Evolutionary conservation across 2,888 invertebrate genomes (phyloP), one percentile per base, ranked within the genome.

Genomic region (Trichogramma dendrolimi): DNA sequence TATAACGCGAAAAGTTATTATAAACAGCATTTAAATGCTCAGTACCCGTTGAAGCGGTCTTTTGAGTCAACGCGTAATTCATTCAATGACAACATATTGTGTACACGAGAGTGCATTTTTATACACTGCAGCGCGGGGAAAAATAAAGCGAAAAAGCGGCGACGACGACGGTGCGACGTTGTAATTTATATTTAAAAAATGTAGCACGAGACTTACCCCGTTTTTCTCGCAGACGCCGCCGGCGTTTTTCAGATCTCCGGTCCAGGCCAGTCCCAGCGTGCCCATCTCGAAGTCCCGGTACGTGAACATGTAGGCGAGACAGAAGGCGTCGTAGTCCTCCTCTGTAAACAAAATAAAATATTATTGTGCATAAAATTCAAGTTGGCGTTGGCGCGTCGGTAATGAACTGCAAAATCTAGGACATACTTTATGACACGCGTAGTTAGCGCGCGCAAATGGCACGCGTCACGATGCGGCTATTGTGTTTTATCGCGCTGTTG

Each of bases 171-270:
- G 41, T 10, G 44, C 10, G 46, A 40, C 47, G 55, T n/a, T 10
- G 43, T 49, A 11, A 43, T 14, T 6, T 11, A 51, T 41, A 41
- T 41, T 39, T 4, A 8, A 41, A 40, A 40, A 51, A 47, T 11
- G 47, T 7, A 7, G 47, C 47, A 47, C 10, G 11, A 11, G 58
- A 82, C 87, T 85, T 83, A 92, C 92, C 81, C 94, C 94, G 80
- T 94, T 94, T 78, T 93, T 94, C 80, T 99, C 98, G 80, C 98
- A 99, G 67, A 99, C 96, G 42, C 98, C 98, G 6, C 98, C 98
- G 40, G 97, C 94, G 77, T 95, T 95, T 79, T 94, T 94, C 49
- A 95, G 83, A 80, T 95, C 95, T 0, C 94, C 94, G 0, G 98
- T 98, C 98, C 98, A 99, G 5, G 99, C 98, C 64, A 99, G 82